Conservation (phyloP, 2,797 vertebrate genomes). For the Smutsia temminckii region DNA sequence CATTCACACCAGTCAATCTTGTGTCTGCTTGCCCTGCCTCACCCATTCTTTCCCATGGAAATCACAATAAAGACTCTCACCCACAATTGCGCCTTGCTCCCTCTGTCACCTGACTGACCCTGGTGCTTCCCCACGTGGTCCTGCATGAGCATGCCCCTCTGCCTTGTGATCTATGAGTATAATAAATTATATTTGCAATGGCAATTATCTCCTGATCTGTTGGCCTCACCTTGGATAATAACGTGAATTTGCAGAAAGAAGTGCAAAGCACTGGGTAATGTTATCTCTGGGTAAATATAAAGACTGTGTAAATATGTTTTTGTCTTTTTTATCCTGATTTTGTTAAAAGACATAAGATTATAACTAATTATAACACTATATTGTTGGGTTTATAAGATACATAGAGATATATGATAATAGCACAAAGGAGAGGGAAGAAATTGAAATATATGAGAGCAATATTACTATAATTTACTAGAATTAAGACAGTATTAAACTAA, state of each 20-base stretch:
- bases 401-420: neutral
- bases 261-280: neutral
- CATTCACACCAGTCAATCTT: neutral
- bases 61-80: neutral
- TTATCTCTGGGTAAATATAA: neutral
- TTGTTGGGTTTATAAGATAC: neutral
- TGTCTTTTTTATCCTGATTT: neutral
- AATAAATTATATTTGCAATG: neutral
- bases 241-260: neutral
- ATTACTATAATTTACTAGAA: neutral
- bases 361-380: neutral
- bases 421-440: neutral
- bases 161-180: neutral
- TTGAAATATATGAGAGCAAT: neutral
- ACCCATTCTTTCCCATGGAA: neutral
- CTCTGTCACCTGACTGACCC: neutral
- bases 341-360: neutral
- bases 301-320: neutral
- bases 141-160: neutral
- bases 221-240: neutral
- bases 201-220: neutral
- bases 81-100: neutral
- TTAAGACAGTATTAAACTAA: neutral
- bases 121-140: neutral
- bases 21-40: neutral